Evolutionary conservation across 2,797 vertebrate genomes (phyloP), one percentile per base, ranked within the genome.

Genomic region (Decapterus maruadsi): DNA sequence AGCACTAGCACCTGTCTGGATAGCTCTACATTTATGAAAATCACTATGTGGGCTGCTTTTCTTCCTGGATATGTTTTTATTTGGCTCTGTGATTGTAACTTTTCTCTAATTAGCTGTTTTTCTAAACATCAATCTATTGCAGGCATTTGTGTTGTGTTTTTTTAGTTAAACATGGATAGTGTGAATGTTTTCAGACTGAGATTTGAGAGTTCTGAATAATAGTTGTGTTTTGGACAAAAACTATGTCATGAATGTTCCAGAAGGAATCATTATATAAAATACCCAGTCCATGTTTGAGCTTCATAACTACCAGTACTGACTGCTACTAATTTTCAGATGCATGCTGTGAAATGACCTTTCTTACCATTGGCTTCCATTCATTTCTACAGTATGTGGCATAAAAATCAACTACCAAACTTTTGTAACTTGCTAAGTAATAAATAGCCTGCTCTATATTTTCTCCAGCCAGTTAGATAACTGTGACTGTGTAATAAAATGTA

Each of bases 1-100:
- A 94, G 91, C 83, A 86, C 51, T 31, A 88, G 87, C 88, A 94
- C 90, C 94, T 94, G 85, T 90, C 90, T 91, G 83, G 88, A 91
- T 89, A 87, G 83, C 80, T 90, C 85, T 87, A 82, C 85, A 84
- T 91, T 93, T 93, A 87, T 93, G 80, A 90, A 91, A 94, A 89
- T 89, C 82, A 76, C 75, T 67, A 69, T 82, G 84, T 85, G 77
- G 80, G 73, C 73, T 82, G 68, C 62, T 72, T 80, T 70, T 76
- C 81, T 87, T 70, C 40, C 54, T 59, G 36, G 75, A 38, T 72
- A 40, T 69, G 66, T 72, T 84, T 82, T 83, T 66, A 34, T 84
- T 81, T 77, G 63, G 40, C 22, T 73, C 38, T 17, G 2, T 56
- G 7, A 22, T 79, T 66, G 29, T 8, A 12, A 51, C 59, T 64